Evolutionary conservation across 2,888 invertebrate species (phyloP).

Genomic region (Cremastinae sp.): DNA sequence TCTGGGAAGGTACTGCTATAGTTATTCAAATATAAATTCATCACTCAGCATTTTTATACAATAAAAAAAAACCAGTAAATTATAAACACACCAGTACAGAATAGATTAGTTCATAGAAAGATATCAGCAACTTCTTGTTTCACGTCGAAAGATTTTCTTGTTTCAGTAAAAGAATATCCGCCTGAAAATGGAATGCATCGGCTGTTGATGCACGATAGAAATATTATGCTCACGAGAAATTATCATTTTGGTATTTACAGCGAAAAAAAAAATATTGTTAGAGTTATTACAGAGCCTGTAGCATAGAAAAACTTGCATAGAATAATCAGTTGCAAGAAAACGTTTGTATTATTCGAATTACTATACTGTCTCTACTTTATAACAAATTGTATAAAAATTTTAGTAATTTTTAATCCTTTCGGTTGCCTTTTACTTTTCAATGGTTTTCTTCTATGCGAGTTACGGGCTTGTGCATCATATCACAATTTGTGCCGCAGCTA

Average conservation of each 20-base stretch:
- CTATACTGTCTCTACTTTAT: too few species aligned
- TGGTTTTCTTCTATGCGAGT: too few species aligned
- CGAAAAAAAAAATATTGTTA: conserved; percentile 2
- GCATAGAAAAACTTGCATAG: too few species aligned
- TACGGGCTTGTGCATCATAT: too few species aligned
- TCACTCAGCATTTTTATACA: conserved; percentile 40
- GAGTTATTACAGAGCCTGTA: background rate
- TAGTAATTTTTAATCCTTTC: too few species aligned
- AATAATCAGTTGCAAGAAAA: too few species aligned
- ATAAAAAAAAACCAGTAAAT: background rate
- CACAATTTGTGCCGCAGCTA: too few species aligned
- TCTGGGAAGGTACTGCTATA: conserved; percentile 92
- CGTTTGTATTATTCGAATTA: too few species aligned
- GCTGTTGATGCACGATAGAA: conserved; percentile 50
- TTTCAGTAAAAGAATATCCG: conserved; percentile 17
- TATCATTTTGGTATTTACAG: background rate
- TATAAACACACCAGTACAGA: background rate
- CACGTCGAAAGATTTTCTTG: conserved; percentile 13
- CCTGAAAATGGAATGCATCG: conserved; percentile 22
- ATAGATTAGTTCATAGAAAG: conserved; percentile 3
- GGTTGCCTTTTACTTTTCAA: too few species aligned
- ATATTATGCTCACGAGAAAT: conserved; percentile 7
- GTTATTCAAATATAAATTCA: conserved; percentile 67
- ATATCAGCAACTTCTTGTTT: background rate
- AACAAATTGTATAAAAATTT: too few species aligned